Evolutionary conservation across 2,113 vertebrate genomes (phyloP).

Genomic region (Suncus etruscus): DNA sequence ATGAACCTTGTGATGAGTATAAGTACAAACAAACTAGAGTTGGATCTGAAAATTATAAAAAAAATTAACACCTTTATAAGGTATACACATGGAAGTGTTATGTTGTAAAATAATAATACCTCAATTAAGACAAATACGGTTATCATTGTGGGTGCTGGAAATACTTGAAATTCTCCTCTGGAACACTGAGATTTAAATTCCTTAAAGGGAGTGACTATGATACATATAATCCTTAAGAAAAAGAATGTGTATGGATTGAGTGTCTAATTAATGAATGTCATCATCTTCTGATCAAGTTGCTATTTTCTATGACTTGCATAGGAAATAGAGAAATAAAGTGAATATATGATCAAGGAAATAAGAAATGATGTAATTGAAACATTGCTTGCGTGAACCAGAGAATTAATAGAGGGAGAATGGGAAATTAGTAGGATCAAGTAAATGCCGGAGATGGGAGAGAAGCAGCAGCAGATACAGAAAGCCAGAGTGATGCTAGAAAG

Average conservation of each 20-base stretch:
- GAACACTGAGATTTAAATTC: background rate
- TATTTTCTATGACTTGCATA: background rate
- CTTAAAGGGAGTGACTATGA: background rate
- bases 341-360: conserved; percentile 34
- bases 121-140: background rate
- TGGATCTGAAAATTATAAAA: background rate
- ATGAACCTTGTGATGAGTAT: background rate
- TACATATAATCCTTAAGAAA: background rate
- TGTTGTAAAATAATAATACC: background rate
- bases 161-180: background rate
- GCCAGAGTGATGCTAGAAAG: conserved; percentile 33
- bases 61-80: background rate
- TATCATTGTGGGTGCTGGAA: background rate
- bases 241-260: background rate
- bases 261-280: conserved; percentile 51
- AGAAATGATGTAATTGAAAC: background rate
- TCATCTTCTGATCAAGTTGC: background rate
- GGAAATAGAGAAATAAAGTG: conserved; percentile 43
- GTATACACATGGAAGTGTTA: background rate
- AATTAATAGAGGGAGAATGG: background rate
- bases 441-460: background rate
- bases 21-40: conserved; percentile 4
- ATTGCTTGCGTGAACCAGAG: background rate
- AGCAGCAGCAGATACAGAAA: background rate
- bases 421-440: conserved; percentile 18